Conservation (phyloP, 2,888 invertebrate species). For the Branchipolynoe longqiensis region DNA sequence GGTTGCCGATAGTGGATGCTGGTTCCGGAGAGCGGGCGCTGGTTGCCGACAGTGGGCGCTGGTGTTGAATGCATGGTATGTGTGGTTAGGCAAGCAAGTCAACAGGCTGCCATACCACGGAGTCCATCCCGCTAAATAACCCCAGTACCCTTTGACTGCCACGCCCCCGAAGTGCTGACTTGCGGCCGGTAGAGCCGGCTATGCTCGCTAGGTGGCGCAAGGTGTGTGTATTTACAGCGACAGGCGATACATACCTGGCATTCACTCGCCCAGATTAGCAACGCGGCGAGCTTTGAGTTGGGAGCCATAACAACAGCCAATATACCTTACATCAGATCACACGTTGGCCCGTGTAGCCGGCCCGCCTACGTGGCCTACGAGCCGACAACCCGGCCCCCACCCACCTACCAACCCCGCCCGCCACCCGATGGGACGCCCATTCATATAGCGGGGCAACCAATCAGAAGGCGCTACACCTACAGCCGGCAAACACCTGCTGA, state of each 20-base stretch:
- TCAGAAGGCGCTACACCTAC: no score
- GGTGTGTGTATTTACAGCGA: background rate
- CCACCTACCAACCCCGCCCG: no score
- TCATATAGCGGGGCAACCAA: no score
- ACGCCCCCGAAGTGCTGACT: background rate
- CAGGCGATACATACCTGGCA: slow-evolving; percentile 19
- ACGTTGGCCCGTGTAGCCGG: background rate
- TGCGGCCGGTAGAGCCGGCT: background rate
- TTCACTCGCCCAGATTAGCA: slow-evolving; percentile 11
- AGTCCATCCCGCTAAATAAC: background rate
- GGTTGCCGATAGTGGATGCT: no score
- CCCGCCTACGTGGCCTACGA: background rate
- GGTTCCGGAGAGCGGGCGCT: no score
- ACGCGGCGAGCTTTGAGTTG: background rate
- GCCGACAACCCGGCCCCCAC: background rate
- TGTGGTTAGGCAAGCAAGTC: background rate
- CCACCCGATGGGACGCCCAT: no score
- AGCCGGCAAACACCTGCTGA: no score
- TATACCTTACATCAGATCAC: background rate
- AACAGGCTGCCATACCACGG: slow-evolving; percentile 24
- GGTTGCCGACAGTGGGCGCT: no score
- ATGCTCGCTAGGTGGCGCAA: background rate
- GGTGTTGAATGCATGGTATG: background rate
- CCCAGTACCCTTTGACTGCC: background rate
- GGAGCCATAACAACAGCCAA: slow-evolving; percentile 17